These are phyloP conservation scores for Simalia tracyae DNA, from an alignment of 2,797 vertebrate genomes.

Conservation along the genomic window DNA sequence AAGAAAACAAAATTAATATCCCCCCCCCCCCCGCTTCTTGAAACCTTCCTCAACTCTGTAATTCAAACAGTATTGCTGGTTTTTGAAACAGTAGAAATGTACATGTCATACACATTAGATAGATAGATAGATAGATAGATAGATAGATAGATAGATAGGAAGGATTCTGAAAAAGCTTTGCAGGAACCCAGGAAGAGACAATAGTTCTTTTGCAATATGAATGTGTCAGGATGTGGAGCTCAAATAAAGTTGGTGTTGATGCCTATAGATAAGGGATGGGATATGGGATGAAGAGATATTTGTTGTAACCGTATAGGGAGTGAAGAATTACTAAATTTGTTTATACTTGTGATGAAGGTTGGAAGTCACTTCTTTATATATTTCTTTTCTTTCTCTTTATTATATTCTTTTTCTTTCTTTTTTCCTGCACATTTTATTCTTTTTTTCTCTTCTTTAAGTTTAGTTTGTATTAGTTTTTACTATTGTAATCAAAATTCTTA, in stretches of 20 bases:
- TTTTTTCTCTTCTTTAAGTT: too few relatives aligned
- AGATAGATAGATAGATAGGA: neutral
- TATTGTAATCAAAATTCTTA: too few relatives aligned
- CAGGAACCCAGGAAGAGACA: neutral
- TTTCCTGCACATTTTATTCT: too few relatives aligned
- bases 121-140: accelerated
- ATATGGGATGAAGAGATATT: too few relatives aligned
- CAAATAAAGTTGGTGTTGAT: neutral
- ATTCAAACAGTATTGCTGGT: neutral
- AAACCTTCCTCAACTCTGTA: neutral
- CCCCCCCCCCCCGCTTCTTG: neutral
- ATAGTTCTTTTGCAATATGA: neutral
- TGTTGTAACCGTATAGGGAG: too few relatives aligned
- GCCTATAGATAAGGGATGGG: neutral
- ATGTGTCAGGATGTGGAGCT: neutral
- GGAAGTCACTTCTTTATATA: neutral
- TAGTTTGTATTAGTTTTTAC: too few relatives aligned
- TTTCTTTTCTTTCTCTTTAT: neutral
- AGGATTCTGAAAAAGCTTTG: neutral
- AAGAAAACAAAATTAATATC: neutral
- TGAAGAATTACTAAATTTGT: too few relatives aligned
- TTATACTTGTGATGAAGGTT: neutral
- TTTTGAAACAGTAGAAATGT: neutral
- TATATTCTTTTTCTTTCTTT: too few relatives aligned
- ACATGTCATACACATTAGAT: neutral